These are phyloP conservation scores for Andrena camellia DNA, from an alignment of 2,888 invertebrate species.

Conservation along the genomic window DNA sequence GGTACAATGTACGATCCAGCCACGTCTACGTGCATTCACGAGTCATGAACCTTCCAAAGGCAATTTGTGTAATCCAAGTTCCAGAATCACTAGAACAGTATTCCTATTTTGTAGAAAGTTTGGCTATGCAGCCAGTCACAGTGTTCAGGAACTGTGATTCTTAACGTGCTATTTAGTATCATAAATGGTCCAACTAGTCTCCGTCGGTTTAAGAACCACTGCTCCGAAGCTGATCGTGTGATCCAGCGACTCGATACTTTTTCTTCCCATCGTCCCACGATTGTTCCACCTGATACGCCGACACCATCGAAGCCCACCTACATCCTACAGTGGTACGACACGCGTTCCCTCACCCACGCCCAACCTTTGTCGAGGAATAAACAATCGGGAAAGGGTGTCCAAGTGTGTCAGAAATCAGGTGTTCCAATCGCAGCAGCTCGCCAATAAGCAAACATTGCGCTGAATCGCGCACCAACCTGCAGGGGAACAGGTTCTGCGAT, in stretches of 20 bases:
- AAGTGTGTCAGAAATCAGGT: conserved; percentile 11
- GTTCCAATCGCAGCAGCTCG: conserved; percentile 3
- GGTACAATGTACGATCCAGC: not conserved
- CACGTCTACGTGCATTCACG: conserved; percentile 4
- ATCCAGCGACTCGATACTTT: conserved; percentile 31
- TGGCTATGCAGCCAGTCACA: not conserved
- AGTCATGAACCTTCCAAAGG: not conserved
- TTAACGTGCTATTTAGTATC: not conserved
- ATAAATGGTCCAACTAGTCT: not conserved
- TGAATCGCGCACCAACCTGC: conserved; percentile 3
- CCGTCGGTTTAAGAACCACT: conserved; percentile 48
- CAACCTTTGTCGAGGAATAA: conserved; percentile 6
- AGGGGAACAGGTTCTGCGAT: conserved; percentile 47
- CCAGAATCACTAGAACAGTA: not conserved
- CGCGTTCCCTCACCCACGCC: conserved; percentile 13
- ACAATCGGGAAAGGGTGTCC: not conserved
- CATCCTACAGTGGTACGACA: not conserved
- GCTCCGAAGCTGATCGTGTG: conserved; percentile 43
- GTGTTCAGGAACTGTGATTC: not conserved
- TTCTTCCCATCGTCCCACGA: conserved; percentile 28
- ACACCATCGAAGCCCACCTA: conserved; percentile 10
- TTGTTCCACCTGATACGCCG: conserved; percentile 33
- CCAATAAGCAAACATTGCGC: conserved; percentile 22
- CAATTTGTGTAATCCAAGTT: not conserved
- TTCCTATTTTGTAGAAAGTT: not conserved